Conservation (phyloP, 2,113 vertebrate species). For the Leiothrix lutea region DNA sequence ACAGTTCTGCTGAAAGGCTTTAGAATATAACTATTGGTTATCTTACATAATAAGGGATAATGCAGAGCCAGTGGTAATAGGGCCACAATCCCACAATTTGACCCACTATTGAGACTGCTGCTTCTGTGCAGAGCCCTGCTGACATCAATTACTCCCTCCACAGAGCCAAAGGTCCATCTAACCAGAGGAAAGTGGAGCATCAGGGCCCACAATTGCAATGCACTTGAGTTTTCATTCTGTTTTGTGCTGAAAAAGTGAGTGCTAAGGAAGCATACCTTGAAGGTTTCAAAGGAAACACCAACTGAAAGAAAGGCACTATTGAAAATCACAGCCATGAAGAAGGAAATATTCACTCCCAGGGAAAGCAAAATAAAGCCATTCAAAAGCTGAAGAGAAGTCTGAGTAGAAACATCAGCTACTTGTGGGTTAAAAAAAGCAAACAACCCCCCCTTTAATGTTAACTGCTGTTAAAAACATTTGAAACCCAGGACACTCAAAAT, state of each 20-base stretch:
- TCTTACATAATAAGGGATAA: conserved; percentile 48
- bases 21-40: conserved; percentile 49
- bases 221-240: conserved; percentile 42
- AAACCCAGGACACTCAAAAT: conserved; percentile 24
- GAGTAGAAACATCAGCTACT: not conserved
- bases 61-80: conserved; percentile 35
- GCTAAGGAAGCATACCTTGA: not conserved
- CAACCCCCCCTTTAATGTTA: not conserved
- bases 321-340: not conserved
- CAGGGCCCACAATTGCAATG: not conserved
- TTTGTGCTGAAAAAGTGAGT: not conserved
- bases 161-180: conserved; percentile 36
- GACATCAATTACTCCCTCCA: conserved; percentile 50
- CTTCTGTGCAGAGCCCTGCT: conserved; percentile 48
- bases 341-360: not conserved
- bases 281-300: conserved; percentile 24
- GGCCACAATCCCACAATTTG: conserved; percentile 48
- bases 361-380: not conserved
- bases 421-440: not conserved
- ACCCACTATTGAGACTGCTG: conserved; percentile 27
- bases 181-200: not conserved
- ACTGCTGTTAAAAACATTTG: not conserved
- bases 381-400: not conserved
- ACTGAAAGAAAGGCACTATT: not conserved
- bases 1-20: conserved; percentile 38